Evolutionary conservation across 2,113 vertebrate genomes (phyloP).

Genomic region (Microcebus murinus): DNA sequence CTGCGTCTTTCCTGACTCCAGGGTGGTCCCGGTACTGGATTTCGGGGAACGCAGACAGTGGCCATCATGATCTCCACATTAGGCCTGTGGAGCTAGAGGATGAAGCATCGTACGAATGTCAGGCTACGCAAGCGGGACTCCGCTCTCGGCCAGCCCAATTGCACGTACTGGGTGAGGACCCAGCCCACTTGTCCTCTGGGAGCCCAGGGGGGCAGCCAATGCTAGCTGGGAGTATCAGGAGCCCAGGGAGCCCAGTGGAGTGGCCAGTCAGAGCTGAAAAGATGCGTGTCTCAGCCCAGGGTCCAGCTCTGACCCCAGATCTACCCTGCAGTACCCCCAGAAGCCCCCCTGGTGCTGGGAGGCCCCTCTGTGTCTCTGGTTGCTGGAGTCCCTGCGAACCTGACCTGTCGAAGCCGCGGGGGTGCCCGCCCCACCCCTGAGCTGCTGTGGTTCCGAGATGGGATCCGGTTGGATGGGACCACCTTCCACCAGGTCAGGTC

Average conservation of each 20-base stretch:
- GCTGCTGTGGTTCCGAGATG: slow-evolving; percentile 93
- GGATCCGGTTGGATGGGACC: slow-evolving; percentile 88
- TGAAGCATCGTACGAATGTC: slow-evolving; percentile 94
- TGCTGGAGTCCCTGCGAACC: slow-evolving; percentile 90
- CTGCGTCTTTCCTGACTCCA: slow-evolving; percentile 69
- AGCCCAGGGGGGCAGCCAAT: neutral
- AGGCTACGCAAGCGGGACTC: slow-evolving; percentile 93
- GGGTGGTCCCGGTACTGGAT: slow-evolving; percentile 95
- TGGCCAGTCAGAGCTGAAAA: neutral
- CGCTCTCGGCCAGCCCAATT: slow-evolving; percentile 92
- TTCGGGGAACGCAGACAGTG: slow-evolving; percentile 88
- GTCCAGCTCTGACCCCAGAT: slow-evolving; percentile 34
- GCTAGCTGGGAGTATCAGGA: neutral
- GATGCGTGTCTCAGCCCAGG: neutral
- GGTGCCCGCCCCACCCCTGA: slow-evolving; percentile 92
- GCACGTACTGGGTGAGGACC: slow-evolving; percentile 90
- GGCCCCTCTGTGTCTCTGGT: slow-evolving; percentile 91
- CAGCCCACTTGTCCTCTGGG: neutral
- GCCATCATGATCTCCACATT: slow-evolving; percentile 94
- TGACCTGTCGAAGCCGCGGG: slow-evolving; percentile 89
- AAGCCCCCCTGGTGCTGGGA: slow-evolving; percentile 90
- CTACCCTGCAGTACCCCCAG: slow-evolving; percentile 88
- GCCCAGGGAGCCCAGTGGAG: neutral
- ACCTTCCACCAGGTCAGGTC: slow-evolving; percentile 90
- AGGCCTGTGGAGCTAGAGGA: slow-evolving; percentile 91